Base-by-base conservation (phyloP, 2,797 vertebrate species). In the Gephyroberyx darwinii region DNA sequence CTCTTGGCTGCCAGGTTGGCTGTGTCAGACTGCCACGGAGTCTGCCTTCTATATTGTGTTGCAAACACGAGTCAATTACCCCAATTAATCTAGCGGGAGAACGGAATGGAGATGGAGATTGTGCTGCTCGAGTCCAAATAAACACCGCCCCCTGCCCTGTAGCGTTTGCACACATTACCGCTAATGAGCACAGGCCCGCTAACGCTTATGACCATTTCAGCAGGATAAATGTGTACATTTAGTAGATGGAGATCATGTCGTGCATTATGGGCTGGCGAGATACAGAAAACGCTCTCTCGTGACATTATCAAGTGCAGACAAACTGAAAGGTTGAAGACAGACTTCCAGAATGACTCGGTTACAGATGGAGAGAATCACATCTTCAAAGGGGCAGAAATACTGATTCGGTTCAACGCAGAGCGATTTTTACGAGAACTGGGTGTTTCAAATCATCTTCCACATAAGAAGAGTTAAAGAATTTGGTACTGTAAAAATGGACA, bases 361-460 rank as follows among this genome's bases (percentile, higher is more conserved):
- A 76, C 90, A 91, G 88, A 92, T 91, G 90, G 88, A 86, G 85
- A 83, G 82, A 79, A 90, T 90, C 85, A 86, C 80, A 90, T 91
- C 89, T 92, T 92, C 86, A 91, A 92, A 92, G 88, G 78, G 74
- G 82, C 80, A 88, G 65, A 88, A 79, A 85, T 78, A 77, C 52
- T 57, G 78, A 77, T 90, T 89, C 71, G 84, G 88, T 88, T 90
- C 77, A 84, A 85, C 82, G 81, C 78, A 70, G 83, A 77, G 80
- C 73, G n/a, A 26, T 58, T 83, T 91, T 92, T 90, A 90, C 62
- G 71, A 87, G 87, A 85, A 76, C 30, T 71, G 81, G 71, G 70
- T 88, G 89, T 93, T 92, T 92, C 68, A 82, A 89, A 90, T 91
- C 77, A 84, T 88, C 82, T 66, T 75, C 55, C 74, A 37, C 57